Evolutionary conservation across 2,797 vertebrate species (phyloP).

Genomic region (Chiroxiphia lanceolata): DNA sequence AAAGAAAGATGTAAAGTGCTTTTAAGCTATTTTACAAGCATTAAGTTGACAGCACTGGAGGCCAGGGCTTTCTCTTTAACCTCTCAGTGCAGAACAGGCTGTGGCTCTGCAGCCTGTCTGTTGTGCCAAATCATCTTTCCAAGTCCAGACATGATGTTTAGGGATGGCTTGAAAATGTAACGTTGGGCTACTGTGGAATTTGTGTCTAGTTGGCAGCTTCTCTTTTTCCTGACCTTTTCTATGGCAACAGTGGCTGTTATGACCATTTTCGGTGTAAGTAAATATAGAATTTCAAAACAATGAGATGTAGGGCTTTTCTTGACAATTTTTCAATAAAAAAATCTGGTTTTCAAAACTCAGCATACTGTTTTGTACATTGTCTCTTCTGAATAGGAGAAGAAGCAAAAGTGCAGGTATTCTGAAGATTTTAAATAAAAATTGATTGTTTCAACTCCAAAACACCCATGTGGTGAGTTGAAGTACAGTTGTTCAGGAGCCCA

Average conservation of each 20-base stretch:
- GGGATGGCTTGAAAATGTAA: neutral
- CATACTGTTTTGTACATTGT: neutral
- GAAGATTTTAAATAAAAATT: neutral
- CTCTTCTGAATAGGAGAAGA: neutral
- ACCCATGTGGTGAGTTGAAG: neutral
- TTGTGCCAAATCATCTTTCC: neutral
- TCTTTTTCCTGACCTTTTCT: neutral
- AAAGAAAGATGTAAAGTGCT: constrained; percentile 6
- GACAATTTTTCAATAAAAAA: neutral
- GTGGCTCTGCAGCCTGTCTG: neutral
- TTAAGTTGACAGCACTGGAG: neutral
- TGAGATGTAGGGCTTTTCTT: neutral
- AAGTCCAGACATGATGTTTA: neutral
- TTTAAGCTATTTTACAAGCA: neutral
- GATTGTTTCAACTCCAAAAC: neutral
- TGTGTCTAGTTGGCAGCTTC: neutral
- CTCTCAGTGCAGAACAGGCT: neutral
- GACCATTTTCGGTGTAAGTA: neutral
- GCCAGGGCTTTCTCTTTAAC: neutral
- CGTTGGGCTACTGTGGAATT: neutral
- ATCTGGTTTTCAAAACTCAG: neutral
- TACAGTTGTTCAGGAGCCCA: neutral
- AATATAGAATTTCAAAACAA: neutral
- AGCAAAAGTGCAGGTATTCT: neutral
- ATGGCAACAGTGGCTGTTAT: neutral